These are phyloP conservation scores for Pycnonotus jocosus DNA, from an alignment of 2,113 vertebrate species.

Conservation along the genomic window DNA sequence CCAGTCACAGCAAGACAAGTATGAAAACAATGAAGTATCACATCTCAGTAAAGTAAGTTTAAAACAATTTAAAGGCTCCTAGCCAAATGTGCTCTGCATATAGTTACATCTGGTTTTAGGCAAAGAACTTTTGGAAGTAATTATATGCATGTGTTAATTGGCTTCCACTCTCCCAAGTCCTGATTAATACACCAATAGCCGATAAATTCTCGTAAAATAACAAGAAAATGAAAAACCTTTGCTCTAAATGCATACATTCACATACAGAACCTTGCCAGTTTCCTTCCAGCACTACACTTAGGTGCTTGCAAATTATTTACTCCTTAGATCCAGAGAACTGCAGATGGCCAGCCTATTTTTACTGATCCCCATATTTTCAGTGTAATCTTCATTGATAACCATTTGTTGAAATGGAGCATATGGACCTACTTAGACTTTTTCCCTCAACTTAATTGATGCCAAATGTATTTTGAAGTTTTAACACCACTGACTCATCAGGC, in stretches of 20 bases:
- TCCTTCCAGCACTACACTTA: background rate
- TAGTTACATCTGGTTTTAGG: background rate
- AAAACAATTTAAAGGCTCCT: background rate
- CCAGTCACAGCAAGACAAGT: background rate
- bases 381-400: background rate
- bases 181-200: background rate
- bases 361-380: background rate
- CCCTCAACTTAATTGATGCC: background rate
- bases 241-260: background rate
- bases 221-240: background rate
- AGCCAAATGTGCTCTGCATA: no score
- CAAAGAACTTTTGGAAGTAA: background rate
- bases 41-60: background rate
- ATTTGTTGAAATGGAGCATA: background rate
- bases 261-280: background rate
- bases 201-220: background rate
- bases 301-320: background rate
- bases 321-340: background rate
- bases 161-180: background rate
- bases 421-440: background rate
- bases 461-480: background rate
- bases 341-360: slow-evolving; percentile 11
- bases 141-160: background rate
- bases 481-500: background rate
- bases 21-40: background rate